phyloP scores from a whole-genome alignment of 2,888 invertebrate genomes.

The Halictus quadricinctus region DNA sequence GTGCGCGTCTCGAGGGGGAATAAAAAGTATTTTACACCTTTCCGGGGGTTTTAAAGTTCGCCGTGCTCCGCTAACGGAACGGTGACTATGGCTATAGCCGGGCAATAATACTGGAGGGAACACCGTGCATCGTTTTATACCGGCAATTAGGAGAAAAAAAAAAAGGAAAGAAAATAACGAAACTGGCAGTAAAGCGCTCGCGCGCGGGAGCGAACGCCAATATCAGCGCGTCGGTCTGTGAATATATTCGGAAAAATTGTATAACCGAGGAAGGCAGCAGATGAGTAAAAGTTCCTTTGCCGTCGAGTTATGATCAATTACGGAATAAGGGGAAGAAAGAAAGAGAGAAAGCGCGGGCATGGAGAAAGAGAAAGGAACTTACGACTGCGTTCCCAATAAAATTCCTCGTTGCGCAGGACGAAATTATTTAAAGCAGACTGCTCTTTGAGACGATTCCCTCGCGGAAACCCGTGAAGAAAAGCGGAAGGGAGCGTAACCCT shows the following conservation, averaged over 20 bases:
- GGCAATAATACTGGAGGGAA: background rate
- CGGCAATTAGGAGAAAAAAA: background rate
- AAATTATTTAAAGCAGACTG: constrained; percentile 65
- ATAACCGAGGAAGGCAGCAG: constrained; percentile 1
- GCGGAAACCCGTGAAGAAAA: constrained; percentile 21
- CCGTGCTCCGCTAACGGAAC: constrained; percentile 1
- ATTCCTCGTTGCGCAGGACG: constrained; percentile 51
- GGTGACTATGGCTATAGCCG: background rate
- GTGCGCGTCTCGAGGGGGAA: background rate
- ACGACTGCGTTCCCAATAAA: constrained; percentile 59
- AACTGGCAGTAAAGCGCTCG: background rate
- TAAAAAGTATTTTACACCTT: constrained; percentile 23
- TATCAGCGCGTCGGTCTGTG: constrained; percentile 13
- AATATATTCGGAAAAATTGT: constrained; percentile 9
- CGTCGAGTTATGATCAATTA: constrained; percentile 60
- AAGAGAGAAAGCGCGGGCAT: background rate
- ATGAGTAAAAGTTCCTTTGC: constrained; percentile 48
- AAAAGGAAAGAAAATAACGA: background rate
- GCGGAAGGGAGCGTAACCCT: constrained; percentile 48
- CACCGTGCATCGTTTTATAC: background rate
- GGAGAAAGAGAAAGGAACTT: constrained; percentile 43
- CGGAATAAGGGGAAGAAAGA: constrained; percentile 38
- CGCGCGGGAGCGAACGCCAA: background rate
- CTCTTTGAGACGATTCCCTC: constrained; percentile 46
- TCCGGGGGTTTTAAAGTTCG: constrained; percentile 16